These are phyloP conservation scores for Gasterosteus nipponicus DNA, from an alignment of 2,113 vertebrate species.

Conservation along the genomic window DNA sequence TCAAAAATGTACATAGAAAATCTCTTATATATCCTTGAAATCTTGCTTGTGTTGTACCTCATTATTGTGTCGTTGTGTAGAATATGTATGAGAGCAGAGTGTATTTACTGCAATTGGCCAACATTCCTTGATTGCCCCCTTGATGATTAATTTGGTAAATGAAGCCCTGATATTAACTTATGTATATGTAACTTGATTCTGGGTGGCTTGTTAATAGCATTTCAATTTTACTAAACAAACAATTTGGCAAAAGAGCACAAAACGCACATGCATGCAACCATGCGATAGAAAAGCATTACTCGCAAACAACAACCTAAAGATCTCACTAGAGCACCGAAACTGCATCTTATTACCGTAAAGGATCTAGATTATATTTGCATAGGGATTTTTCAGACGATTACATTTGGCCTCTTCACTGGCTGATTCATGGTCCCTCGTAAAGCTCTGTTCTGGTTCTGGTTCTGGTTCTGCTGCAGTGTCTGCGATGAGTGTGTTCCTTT, in stretches of 20 bases:
- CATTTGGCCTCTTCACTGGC: constrained; percentile 36
- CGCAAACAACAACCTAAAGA: background rate
- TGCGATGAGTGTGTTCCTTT: constrained; percentile 65
- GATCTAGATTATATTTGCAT: background rate
- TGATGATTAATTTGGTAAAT: background rate
- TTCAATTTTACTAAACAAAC: background rate
- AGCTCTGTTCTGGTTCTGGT: constrained; percentile 72
- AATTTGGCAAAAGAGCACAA: background rate
- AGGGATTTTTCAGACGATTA: constrained; percentile 42
- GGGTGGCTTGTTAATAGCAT: background rate
- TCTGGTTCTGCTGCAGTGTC: constrained; percentile 55
- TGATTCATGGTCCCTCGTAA: constrained; percentile 42
- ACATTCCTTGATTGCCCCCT: background rate
- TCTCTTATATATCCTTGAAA: background rate
- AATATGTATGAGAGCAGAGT: constrained; percentile 20
- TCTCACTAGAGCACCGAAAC: background rate
- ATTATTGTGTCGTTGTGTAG: background rate
- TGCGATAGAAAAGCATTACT: background rate
- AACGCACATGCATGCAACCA: background rate
- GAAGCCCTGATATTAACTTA: background rate
- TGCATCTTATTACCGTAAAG: background rate
- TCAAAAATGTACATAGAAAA: background rate
- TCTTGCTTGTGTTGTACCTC: constrained; percentile 1
- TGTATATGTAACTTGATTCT: background rate
- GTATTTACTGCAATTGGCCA: constrained; percentile 44